Base-by-base conservation (phyloP, 1,140 invertebrate species). In the Holcopasites calliopsidis region DNA sequence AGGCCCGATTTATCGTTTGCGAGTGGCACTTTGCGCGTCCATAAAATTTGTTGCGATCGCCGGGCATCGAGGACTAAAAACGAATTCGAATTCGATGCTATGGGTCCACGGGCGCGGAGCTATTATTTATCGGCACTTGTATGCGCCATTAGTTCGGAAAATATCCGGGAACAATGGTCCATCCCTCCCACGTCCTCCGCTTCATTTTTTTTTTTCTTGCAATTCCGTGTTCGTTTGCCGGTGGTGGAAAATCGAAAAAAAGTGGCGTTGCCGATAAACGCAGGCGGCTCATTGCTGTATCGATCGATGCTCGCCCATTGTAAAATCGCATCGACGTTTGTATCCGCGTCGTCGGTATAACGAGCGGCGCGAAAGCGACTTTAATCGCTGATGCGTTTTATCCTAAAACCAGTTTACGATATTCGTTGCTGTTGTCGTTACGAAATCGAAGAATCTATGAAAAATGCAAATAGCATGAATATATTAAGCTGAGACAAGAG, bases 141-240 rank as follows among this genome's bases (percentile, higher is more conserved):
- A 23, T 35, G 38, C 26, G 38, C 61, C 61, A 54, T 73, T 73
- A 65, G 71, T 65, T 65, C n/a, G 60, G 50, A 65, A 73, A 73
- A 73, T 65, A 73, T 73, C 71, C 61, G 49, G 61, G 71, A 54
- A 73, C 71, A 65, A 73, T 65, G 49, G 47, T 38, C 44, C 21
- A 26, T 38, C 13, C 11, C 26, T 33, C 21, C 50, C 31, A 16
- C 44, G 16, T 31, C 54, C 42, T n/a, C 65, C 18, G 18, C 35
- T 21, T 47, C 42, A 33, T 50, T 38, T 47, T 18, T 13, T 26
- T 54, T 54, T 61, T 26, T 62, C 49, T 54, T 66, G 13, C 33
- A 38, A 77, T 55, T 26, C 40, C 8, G 21, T 49, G n/a, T 73
- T 66, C 21, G 52, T 66, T n/a, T 52, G 58, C 60, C 44, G 54